phyloP scores from a whole-genome alignment of 2,113 vertebrate species.

The Cavia porcellus region DNA sequence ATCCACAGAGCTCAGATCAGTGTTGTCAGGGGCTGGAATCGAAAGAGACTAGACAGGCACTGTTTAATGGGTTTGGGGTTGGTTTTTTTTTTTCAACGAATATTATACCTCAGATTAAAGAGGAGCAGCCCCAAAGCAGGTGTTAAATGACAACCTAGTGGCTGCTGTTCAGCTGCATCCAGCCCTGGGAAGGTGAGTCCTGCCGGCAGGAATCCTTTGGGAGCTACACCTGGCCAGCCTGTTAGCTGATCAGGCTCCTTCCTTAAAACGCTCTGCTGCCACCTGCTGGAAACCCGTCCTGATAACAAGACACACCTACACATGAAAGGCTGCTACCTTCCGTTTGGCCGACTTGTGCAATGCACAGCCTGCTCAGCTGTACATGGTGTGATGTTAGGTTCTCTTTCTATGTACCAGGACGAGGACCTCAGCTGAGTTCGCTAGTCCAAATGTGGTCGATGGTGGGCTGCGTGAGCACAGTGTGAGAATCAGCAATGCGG shows the following conservation, averaged over 20 bases:
- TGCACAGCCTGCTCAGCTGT: neutral
- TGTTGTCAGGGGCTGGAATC: neutral
- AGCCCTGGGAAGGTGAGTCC: neutral
- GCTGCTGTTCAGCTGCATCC: neutral
- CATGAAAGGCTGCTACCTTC: neutral
- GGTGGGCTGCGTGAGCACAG: rapidly evolving
- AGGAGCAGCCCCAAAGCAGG: neutral
- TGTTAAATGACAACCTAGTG: neutral
- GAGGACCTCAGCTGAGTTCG: neutral
- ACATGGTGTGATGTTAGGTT: neutral
- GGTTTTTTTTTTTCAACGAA: neutral
- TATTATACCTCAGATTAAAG: neutral
- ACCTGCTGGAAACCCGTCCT: slow-evolving; percentile 13
- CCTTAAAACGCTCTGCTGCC: slow-evolving; percentile 51
- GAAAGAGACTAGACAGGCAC: neutral
- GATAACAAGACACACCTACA: neutral
- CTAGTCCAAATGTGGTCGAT: neutral
- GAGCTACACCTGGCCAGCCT: rapidly evolving
- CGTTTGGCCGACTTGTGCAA: rapidly evolving
- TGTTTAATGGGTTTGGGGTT: too few relatives aligned
- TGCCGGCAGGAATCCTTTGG: rapidly evolving
- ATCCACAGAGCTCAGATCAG: neutral
- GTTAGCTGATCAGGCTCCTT: neutral
- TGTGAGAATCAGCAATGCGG: neutral
- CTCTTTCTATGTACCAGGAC: neutral